Base-by-base conservation (phyloP, 1,140 invertebrate genomes). In the Aporrectodea caliginosa region DNA sequence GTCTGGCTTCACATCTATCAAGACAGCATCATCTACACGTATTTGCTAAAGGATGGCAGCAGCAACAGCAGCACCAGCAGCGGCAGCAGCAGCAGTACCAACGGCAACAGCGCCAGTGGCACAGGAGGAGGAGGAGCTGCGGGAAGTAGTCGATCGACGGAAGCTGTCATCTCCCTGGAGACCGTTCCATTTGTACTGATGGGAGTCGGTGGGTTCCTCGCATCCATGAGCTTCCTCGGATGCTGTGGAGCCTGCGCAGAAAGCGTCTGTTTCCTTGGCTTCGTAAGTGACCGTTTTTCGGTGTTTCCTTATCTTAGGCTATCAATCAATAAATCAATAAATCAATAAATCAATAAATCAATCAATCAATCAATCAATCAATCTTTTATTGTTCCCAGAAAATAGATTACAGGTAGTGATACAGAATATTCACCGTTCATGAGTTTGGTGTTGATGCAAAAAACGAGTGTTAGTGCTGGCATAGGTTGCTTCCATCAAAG, bases 241-340 rank as follows among this genome's bases (percentile, higher is more conserved):
- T 85, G 84, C 68, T 84, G 83, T 74, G 85, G 84, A 0, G 81
- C 84, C 1, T 69, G 81, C n/a, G 81, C 81, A 75, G 84, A 86
- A 76, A 83, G 79, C 78, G 83, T 80, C 33, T 80, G 80, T 69
- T 80, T 86, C n/a, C 82, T 86, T n/a, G 78, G 81, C 31, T 73
- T 82, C 70, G 85, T 86, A 80, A 83, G 85, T 84, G 43, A 12
- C 22, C 22, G 6, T 58, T 58, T 58, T 58, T 58, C n/a, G n/a
- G n/a, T n/a, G n/a, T n/a, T n/a, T n/a, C n/a, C n/a, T n/a, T n/a
- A n/a, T n/a, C n/a, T n/a, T n/a, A n/a, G n/a, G n/a, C n/a, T n/a
- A n/a, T n/a, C n/a, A n/a, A n/a, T n/a, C n/a, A n/a, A n/a, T n/a
- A n/a, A n/a, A n/a, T n/a, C n/a, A n/a, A n/a, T n/a, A n/a, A n/a